Evolutionary conservation across 2,888 invertebrate genomes (phyloP).

Genomic region (Torymus aiolomorphi): DNA sequence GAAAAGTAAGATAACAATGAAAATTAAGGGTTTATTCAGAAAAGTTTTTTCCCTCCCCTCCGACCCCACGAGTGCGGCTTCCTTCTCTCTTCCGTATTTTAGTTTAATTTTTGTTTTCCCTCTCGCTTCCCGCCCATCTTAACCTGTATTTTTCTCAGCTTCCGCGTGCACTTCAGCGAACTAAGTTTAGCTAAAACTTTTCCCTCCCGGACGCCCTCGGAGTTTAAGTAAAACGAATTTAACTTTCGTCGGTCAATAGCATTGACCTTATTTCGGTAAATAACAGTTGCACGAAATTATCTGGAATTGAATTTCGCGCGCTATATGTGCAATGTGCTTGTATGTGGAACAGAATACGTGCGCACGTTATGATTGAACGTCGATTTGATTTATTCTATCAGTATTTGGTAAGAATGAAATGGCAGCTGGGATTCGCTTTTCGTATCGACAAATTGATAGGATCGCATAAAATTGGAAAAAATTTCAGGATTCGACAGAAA

Average conservation of each 20-base stretch:
- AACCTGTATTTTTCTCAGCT: constrained; percentile 16
- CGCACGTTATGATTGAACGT: background rate
- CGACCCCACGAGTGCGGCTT: background rate
- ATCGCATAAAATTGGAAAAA: too few relatives aligned
- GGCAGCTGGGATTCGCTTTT: too few relatives aligned
- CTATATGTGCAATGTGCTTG: too few relatives aligned
- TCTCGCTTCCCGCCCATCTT: too few relatives aligned
- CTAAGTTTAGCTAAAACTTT: constrained; percentile 32
- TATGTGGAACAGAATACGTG: too few relatives aligned
- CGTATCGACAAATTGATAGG: too few relatives aligned
- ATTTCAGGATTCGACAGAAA: too few relatives aligned
- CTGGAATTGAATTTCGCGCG: background rate
- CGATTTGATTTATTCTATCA: background rate
- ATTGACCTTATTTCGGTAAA: constrained; percentile 34
- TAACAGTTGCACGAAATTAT: constrained; percentile 32
- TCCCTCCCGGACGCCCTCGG: background rate
- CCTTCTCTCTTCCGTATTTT: background rate
- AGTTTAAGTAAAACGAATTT: constrained; percentile 39
- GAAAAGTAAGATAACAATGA: background rate
- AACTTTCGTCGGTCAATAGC: constrained; percentile 42
- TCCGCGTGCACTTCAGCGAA: background rate
- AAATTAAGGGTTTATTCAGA: background rate
- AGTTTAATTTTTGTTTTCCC: background rate
- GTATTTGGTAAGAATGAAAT: background rate
- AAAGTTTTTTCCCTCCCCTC: background rate